Percentiles rank a stretch among this genome's conserved stretches.
Conservation (phyloP, 2,797 vertebrate genomes). For the Semotilus atromaculatus region DNA sequence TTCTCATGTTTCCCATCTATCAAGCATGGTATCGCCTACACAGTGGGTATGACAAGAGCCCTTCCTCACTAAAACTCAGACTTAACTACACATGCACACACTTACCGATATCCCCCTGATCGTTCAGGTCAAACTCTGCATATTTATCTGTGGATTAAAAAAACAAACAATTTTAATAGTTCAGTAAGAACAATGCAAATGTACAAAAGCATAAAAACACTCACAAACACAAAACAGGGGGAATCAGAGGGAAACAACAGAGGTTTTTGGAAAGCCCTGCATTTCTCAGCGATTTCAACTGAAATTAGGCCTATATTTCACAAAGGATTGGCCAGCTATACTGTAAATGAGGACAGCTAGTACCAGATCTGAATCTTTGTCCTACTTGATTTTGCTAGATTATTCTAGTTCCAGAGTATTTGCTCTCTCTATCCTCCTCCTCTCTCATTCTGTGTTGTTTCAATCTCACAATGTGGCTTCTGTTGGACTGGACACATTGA, state of each 20-base stretch:
- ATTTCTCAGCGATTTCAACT: not conserved
- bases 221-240: no score
- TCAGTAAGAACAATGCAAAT: constrained; percentile 31
- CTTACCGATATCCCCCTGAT: constrained; percentile 98
- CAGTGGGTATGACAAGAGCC: constrained; percentile 26
- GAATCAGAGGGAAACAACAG: constrained; percentile 26
- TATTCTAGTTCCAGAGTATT: not conserved
- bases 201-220: constrained; percentile 36
- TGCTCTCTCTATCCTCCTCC: not conserved
- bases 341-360: constrained; percentile 37
- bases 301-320: constrained; percentile 11
- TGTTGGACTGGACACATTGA: constrained; percentile 37
- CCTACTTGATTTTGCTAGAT: constrained; percentile 13
- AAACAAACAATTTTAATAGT: not conserved
- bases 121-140: constrained; percentile 96
- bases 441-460: constrained; percentile 17
- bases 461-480: constrained; percentile 50
- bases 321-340: constrained; percentile 15
- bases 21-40: constrained; percentile 60
- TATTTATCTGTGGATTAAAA: constrained; percentile 88
- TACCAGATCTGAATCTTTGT: not conserved
- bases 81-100: constrained; percentile 55
- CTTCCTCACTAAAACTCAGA: not conserved
- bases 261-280: not conserved
- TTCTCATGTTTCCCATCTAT: constrained; percentile 40